Evolutionary conservation across 2,113 vertebrate genomes (phyloP), one percentile per base, ranked within the genome.

Genomic region (Brachionichthys hirsutus): DNA sequence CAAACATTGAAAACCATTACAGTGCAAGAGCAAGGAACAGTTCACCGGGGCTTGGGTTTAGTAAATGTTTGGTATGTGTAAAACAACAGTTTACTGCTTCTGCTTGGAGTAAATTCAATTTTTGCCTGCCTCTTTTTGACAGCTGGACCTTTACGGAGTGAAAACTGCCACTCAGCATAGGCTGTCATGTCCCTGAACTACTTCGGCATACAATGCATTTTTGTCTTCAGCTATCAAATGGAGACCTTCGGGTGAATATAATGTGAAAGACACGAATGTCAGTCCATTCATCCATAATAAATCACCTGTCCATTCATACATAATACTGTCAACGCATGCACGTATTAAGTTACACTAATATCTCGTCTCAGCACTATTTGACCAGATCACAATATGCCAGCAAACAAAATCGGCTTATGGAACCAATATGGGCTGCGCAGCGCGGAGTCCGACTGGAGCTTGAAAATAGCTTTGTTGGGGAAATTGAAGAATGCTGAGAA

Each of bases 401-500:
- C 75, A 16, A 46, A 62, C 41, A 15, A 73, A 76, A 78, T 58
- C 62, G 61, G 67, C 73, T 80, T 50, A 44, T 61, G 67, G 78
- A 81, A 78, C 60, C 75, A 73, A 67, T 53, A 80, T 80, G 73
- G 78, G 74, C 24, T 65, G 67, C 42, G 42, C 36, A 30, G 63
- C 51, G 65, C 68, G 75, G 62, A 56, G 58, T 57, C 77, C 30
- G 42, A 64, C 70, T 19, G 11, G 45, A 56, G 74, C 68, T 62
- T 52, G 65, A 85, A 88, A 90, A 88, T 42, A 80, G 83, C 88
- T 87, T 89, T 85, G 85, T 81, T 79, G 57, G 84, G 77, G 82
- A 85, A 87, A 89, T 83, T 78, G 71, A 80, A 88, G 84, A 89
- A 89, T 87, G 79, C 83, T 78, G 82, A 85, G 85, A 85, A 86